phyloP scores from a whole-genome alignment of 2,113 vertebrate species.

The Notiomystis cincta region DNA sequence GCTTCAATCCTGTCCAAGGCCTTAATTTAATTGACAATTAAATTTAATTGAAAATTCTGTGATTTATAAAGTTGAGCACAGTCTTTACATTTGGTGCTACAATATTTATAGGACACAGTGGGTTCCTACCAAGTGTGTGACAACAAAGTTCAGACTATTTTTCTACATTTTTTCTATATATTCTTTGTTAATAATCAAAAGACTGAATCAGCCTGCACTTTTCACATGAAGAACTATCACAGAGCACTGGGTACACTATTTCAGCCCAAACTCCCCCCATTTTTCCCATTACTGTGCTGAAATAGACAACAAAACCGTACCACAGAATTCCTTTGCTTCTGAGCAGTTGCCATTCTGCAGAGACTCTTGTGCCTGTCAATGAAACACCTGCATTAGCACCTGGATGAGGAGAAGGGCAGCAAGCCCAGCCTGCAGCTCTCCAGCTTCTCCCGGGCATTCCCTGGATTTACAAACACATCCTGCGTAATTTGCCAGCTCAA shows the following conservation, averaged over 20 bases:
- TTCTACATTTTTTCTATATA: accelerated
- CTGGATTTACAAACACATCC: background rate
- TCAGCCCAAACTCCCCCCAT: background rate
- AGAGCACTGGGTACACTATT: background rate
- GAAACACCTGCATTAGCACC: background rate
- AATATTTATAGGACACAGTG: accelerated
- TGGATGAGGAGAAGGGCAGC: background rate
- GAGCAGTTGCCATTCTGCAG: constrained; percentile 73
- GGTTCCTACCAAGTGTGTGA: accelerated
- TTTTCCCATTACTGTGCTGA: background rate
- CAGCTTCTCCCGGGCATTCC: background rate
- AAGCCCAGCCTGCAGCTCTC: background rate
- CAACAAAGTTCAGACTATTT: background rate
- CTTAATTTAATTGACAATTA: too few species aligned
- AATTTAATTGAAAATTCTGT: background rate
- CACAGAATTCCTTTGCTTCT: constrained; percentile 62
- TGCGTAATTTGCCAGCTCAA: too few species aligned
- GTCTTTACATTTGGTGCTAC: background rate
- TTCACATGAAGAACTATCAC: background rate
- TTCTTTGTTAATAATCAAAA: background rate
- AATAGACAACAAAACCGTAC: constrained; percentile 29
- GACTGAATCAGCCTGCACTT: background rate
- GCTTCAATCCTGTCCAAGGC: too few species aligned
- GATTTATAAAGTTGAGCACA: background rate
- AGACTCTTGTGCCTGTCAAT: background rate